Evolutionary conservation across 2,113 vertebrate genomes (phyloP).

Genomic region (Nicator chloris): DNA sequence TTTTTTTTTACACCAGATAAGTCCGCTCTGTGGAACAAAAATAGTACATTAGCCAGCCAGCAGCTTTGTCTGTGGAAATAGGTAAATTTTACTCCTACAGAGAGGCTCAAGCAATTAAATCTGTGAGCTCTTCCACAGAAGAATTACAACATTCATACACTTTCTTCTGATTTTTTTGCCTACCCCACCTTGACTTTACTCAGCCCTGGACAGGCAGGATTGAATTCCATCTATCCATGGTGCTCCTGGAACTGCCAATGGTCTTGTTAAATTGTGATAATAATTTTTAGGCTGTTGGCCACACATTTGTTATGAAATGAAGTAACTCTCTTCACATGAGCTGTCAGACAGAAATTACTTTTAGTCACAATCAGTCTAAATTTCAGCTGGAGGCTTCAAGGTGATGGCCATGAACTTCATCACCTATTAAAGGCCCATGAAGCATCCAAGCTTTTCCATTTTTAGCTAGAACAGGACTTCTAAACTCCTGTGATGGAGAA

Average conservation of each 20-base stretch:
- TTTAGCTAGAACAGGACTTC: background rate
- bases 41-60: background rate
- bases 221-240: background rate
- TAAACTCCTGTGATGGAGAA: background rate
- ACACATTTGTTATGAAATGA: slow-evolving; percentile 6
- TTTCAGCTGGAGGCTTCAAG: slow-evolving; percentile 19
- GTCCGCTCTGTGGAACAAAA: background rate
- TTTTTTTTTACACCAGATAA: background rate
- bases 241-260: background rate
- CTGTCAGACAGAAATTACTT: slow-evolving; percentile 26
- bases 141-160: background rate
- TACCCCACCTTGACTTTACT: background rate
- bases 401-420: slow-evolving; percentile 11
- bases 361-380: background rate
- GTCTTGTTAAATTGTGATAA: background rate
- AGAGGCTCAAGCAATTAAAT: background rate
- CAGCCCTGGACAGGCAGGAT: background rate
- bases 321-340: slow-evolving; percentile 9
- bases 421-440: background rate
- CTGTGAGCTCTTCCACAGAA: background rate
- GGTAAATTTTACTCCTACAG: background rate
- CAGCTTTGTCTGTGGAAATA: background rate
- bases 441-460: background rate
- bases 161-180: background rate
- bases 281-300: slow-evolving; percentile 19